phyloP scores from a whole-genome alignment of 2,888 invertebrate species.

The Polyploca ridens region DNA sequence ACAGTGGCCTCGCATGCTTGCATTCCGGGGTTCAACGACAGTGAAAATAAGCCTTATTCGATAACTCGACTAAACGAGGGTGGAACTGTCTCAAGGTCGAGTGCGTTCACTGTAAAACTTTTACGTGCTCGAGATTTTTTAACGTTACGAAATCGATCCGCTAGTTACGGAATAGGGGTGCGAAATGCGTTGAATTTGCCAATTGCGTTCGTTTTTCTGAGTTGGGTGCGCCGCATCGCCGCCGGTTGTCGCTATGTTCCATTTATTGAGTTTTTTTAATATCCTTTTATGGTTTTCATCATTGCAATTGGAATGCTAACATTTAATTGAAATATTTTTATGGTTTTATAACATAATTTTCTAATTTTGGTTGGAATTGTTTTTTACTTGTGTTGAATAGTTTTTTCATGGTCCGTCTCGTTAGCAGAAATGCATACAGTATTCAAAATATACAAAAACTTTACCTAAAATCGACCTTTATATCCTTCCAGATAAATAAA shows the following conservation, averaged over 20 bases:
- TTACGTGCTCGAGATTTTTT: slow-evolving; percentile 50
- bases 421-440: background rate
- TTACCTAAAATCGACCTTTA: background rate
- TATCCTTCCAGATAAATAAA: background rate
- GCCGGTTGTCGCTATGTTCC: background rate
- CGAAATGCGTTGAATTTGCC: slow-evolving; percentile 27
- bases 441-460: background rate
- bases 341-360: background rate
- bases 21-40: slow-evolving; percentile 56
- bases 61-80: slow-evolving; percentile 34
- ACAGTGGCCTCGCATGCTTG: slow-evolving; percentile 61
- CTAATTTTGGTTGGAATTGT: background rate
- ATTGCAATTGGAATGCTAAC: background rate
- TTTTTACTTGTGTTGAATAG: background rate
- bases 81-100: slow-evolving; percentile 57
- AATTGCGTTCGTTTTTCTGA: slow-evolving; percentile 14
- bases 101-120: slow-evolving; percentile 43
- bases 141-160: slow-evolving; percentile 47
- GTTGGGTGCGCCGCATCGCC: slow-evolving; percentile 14
- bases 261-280: background rate
- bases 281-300: slow-evolving; percentile 7
- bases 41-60: slow-evolving; percentile 62
- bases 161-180: slow-evolving; percentile 44
- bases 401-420: background rate
- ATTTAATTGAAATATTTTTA: background rate